Conservation (phyloP, 2,888 invertebrate genomes). For the Microctonus brassicae region DNA sequence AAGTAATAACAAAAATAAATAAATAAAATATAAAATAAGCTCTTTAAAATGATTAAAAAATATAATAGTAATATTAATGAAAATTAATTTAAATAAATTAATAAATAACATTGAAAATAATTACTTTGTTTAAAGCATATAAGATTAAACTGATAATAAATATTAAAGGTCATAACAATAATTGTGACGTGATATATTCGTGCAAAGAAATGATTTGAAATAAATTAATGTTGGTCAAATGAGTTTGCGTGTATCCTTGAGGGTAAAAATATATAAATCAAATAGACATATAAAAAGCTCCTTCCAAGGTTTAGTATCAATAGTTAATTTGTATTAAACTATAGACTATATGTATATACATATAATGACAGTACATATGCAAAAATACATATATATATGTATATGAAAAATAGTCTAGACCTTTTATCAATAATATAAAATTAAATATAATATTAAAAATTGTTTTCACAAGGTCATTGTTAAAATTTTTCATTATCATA, state of each 20-base stretch:
- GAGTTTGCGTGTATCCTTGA: conserved; percentile 23
- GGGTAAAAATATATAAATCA: conserved; percentile 1
- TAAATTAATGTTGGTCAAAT: not conserved
- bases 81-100: no score
- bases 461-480: conserved; percentile 6
- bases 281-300: conserved; percentile 4
- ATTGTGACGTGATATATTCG: not conserved
- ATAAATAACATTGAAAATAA: no score
- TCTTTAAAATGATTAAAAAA: no score
- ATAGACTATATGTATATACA: no score
- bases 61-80: no score
- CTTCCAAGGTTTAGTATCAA: conserved; percentile 5
- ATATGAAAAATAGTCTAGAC: conserved; percentile 24
- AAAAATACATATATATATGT: not conserved
- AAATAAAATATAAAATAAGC: not conserved
- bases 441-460: not conserved
- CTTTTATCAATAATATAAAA: conserved; percentile 32
- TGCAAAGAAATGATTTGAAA: conserved; percentile 1
- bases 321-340: not conserved
- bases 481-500: conserved; percentile 19
- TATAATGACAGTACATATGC: not conserved
- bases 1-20: conserved; percentile 20
- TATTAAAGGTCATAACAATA: not conserved
- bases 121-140: not conserved
- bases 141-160: not conserved